Base-by-base conservation (phyloP, 1,140 invertebrate genomes). In the Lasioglossum albipes region DNA sequence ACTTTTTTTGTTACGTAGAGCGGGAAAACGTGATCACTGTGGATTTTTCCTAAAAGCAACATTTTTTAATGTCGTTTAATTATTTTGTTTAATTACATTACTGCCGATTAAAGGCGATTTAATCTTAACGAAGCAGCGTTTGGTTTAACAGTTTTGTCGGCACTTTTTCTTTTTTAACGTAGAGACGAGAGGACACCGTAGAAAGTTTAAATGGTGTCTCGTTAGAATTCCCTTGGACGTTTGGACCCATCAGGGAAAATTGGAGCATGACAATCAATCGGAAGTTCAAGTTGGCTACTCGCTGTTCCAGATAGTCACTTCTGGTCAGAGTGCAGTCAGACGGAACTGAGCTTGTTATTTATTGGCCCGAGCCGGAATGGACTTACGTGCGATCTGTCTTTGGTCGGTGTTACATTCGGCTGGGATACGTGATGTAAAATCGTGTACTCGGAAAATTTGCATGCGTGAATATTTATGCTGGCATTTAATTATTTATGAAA, bases 341-440 rank as follows among this genome's bases (percentile, higher is more conserved):
- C 36, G 45, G 16, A 31, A 18, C 2, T 22, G 49, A 61, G 2
- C 20, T 41, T 31, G 41, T 76, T 76, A 76, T 76, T 76, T 69
- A 69, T 61, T n/a, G 31, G 52, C 3, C 7, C 0, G 6, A 22
- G 22, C 13, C 7, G n/a, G 1, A n/a, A 45, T n/a, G 16, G 10
- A 10, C 22, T 22, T 54, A 16, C 7, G 36, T 42, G 45, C 20
- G 7, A 45, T 41, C 41, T 45, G 41, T 22, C 65, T 22, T 22
- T 42, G 7, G 7, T 36, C 36, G 36, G 41, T 41, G 36, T 41
- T 65, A 65, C 27, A 7, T 20, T 31, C 31, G 5, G 4, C 7
- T n/a, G 5, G 3, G 5, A 41, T 20, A 41, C 27, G 12, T 41
- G 10, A 5, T 5, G 13, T 52, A 65, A 20, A 36, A 65, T 12